phyloP scores from a whole-genome alignment of 2,888 invertebrate species.

The Lepidonotus clava region DNA sequence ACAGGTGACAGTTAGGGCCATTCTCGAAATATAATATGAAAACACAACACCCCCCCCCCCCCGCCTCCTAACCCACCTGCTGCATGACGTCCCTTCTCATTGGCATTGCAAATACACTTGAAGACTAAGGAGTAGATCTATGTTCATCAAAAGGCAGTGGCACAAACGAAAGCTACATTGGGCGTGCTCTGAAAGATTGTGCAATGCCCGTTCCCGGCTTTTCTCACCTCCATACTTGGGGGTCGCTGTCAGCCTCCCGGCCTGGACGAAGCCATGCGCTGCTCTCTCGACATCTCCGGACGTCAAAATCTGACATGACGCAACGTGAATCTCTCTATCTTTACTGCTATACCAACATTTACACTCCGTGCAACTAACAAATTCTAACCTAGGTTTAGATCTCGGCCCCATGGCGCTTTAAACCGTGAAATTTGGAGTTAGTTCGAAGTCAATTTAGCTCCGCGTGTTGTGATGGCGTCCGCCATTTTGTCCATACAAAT shows the following conservation, averaged over 20 bases:
- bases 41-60: no score
- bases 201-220: no score
- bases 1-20: no score
- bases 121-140: no score
- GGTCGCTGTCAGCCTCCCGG: neutral
- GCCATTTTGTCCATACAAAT: conserved; percentile 38
- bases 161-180: no score
- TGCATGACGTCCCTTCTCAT: no score
- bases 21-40: no score
- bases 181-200: no score
- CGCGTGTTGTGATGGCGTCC: conserved; percentile 6
- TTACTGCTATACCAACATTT: conserved; percentile 30
- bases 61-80: no score
- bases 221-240: neutral
- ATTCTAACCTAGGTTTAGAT: conserved; percentile 49
- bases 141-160: no score
- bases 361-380: conserved; percentile 30
- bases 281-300: neutral
- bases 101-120: no score
- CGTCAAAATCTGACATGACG: neutral
- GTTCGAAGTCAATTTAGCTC: neutral
- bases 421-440: neutral
- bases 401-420: conserved; percentile 48
- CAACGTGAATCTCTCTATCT: conserved; percentile 35
- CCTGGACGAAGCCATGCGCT: conserved; percentile 40